These are phyloP conservation scores for Arge pagana DNA, from an alignment of 2,888 invertebrate species.

Conservation along the genomic window DNA sequence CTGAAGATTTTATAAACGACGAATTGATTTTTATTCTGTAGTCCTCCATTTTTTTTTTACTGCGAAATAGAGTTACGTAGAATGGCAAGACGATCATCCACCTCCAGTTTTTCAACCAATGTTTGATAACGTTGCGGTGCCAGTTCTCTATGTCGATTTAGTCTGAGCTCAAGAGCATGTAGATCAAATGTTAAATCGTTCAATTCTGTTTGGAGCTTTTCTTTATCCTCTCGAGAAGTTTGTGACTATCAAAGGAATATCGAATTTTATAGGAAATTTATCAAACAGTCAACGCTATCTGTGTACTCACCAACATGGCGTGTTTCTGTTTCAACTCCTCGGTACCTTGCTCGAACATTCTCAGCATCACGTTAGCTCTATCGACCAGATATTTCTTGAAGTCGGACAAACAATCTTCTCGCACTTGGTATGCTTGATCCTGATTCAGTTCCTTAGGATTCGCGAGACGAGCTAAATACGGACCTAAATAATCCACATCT, in stretches of 20 bases:
- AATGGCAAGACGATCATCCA: slow-evolving; percentile 32
- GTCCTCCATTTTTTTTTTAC: no score
- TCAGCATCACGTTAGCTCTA: slow-evolving; percentile 69
- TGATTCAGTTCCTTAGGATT: slow-evolving; percentile 58
- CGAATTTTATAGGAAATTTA: not conserved
- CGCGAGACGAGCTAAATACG: slow-evolving; percentile 67
- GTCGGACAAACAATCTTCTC: slow-evolving; percentile 68
- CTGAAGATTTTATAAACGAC: no score
- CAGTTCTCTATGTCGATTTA: slow-evolving; percentile 66
- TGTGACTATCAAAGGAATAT: not conserved
- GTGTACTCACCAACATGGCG: no score
- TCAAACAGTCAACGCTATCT: no score
- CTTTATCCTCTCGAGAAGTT: slow-evolving; percentile 63
- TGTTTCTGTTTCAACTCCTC: slow-evolving; percentile 63
- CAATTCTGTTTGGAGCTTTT: slow-evolving; percentile 61
- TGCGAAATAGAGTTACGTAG: no score
- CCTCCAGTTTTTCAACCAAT: slow-evolving; percentile 44
- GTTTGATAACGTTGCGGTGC: slow-evolving; percentile 60
- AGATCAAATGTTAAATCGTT: slow-evolving; percentile 61
- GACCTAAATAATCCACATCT: slow-evolving; percentile 67
- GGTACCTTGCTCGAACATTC: slow-evolving; percentile 66
- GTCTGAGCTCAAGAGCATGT: slow-evolving; percentile 66
- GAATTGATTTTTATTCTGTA: no score
- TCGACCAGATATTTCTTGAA: slow-evolving; percentile 67
- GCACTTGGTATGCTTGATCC: slow-evolving; percentile 60